Base-by-base conservation (phyloP, 1,140 invertebrate species). In the Pogonognathellus flavescens region DNA sequence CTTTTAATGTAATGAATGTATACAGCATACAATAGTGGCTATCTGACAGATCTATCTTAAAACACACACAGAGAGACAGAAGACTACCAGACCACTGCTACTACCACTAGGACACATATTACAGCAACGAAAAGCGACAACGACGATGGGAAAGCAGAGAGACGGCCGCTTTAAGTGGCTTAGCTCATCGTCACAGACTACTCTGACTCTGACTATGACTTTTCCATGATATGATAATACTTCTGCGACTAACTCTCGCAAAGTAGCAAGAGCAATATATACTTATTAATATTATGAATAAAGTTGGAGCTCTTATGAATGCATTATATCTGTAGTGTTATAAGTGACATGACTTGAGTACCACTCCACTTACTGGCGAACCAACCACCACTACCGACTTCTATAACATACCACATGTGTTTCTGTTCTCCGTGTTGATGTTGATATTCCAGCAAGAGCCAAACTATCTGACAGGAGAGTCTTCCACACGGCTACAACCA, bases 351-450 rank as follows among this genome's bases (percentile, higher is more conserved):
- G 70, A 76, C 41, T 76, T 50, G 70, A 76, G 70, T 76, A 31
- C 1, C 70, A 76, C 70, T 76, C 41, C 70, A 76, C 25, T 76
- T 25, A 31, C 70, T 70, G 59, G 31, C 31, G 1, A 3, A 41
- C 31, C 31, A 41, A 41, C 31, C 31, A 41, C 31, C 6, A 6
- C 31, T 6, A 41, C 31, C 6, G n/a, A 41, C 31, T 6, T 1
- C 31, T 6, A 41, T 41, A 41, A 66, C 18, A 66, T 18, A 76
- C 41, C 41, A 76, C 70, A 76, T 76, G 70, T 76, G 70, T 31
- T 76, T 76, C 70, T 49, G 70, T 76, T 76, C 49, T 31, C 25
- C 25, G 41, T 76, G 70, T 49, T 76, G 70, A 49, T 76, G 70
- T 76, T 76, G 70, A 49, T 76, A n/a, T 13, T 57, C 11, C 11